phyloP scores from a whole-genome alignment of 2,797 vertebrate species.

The Eutrigla gurnardus region DNA sequence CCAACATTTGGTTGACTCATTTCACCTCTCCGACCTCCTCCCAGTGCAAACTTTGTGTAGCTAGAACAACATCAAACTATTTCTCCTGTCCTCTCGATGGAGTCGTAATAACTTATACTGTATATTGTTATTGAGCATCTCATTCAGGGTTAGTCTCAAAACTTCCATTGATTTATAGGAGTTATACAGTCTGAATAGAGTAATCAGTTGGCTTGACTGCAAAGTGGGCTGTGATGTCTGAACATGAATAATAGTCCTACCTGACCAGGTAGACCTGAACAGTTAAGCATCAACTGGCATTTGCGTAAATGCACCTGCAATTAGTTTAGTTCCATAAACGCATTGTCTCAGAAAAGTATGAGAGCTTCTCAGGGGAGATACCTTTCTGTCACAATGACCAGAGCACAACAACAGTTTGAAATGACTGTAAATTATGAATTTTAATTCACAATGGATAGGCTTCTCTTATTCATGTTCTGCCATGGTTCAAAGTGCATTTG shows the following conservation, averaged over 20 bases:
- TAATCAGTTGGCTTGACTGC: constrained; percentile 56
- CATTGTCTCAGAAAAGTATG: constrained; percentile 31
- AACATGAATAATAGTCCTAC: constrained; percentile 65
- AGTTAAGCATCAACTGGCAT: constrained; percentile 57
- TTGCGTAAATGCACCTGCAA: constrained; percentile 63
- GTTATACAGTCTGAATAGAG: constrained; percentile 31
- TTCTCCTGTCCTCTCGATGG: not conserved
- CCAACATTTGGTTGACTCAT: not conserved
- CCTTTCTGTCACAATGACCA: constrained; percentile 20
- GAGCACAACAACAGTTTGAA: constrained; percentile 48
- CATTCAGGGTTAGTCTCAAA: constrained; percentile 6
- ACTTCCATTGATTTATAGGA: constrained; percentile 30
- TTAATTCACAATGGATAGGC: constrained; percentile 20
- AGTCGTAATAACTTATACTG: not conserved
- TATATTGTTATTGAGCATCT: constrained; percentile 12
- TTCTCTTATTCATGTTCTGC: constrained; percentile 30
- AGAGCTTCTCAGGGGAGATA: constrained; percentile 15
- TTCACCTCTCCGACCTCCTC: not conserved
- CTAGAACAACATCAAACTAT: not conserved
- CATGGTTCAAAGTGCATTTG: constrained; percentile 34
- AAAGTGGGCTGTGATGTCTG: constrained; percentile 52
- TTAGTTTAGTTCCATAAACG: constrained; percentile 52
- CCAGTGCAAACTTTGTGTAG: not conserved
- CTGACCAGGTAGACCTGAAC: constrained; percentile 56
- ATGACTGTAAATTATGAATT: constrained; percentile 57